phyloP scores from a whole-genome alignment of 2,797 vertebrate genomes.

The Bovichtus variegatus region DNA sequence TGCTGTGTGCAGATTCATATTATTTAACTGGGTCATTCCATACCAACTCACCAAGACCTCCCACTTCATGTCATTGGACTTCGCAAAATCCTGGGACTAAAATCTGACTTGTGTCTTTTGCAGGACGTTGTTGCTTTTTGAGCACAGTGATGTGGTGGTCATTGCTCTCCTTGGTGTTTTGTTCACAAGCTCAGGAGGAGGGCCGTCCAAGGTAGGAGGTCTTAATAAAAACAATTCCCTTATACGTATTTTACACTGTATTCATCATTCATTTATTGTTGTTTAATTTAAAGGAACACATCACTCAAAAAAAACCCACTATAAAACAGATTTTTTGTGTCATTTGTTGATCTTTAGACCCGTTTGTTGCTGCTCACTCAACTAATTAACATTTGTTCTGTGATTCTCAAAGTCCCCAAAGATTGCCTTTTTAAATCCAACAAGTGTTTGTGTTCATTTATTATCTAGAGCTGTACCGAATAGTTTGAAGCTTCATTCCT shows the following conservation, averaged over 20 bases:
- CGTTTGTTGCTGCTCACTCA: too few species aligned
- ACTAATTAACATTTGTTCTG: too few species aligned
- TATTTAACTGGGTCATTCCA: not conserved
- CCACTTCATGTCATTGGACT: too few species aligned
- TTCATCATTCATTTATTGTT: too few species aligned
- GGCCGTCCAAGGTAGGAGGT: conserved; percentile 92
- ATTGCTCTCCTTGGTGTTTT: conserved; percentile 93
- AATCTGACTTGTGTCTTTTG: conserved; percentile 2
- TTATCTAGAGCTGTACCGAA: too few species aligned
- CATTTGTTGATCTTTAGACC: not conserved
- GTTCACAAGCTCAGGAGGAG: conserved; percentile 94
- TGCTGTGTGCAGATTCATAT: not conserved
- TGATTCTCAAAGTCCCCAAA: too few species aligned
- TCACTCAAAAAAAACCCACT: not conserved
- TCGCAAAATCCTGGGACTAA: not conserved
- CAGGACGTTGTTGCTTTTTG: conserved; percentile 95
- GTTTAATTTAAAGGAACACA: not conserved
- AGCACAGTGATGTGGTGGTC: conserved; percentile 95
- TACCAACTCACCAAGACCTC: too few species aligned
- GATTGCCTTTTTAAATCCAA: too few species aligned
- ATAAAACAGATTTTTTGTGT: not conserved
- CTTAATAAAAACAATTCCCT: not conserved
- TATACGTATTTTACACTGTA: not conserved
- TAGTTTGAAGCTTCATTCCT: too few species aligned
- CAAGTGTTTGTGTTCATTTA: too few species aligned